Evolutionary conservation across 1,140 invertebrate species (phyloP), one percentile per base, ranked within the genome.

Genomic region (Sycophila sp.): DNA sequence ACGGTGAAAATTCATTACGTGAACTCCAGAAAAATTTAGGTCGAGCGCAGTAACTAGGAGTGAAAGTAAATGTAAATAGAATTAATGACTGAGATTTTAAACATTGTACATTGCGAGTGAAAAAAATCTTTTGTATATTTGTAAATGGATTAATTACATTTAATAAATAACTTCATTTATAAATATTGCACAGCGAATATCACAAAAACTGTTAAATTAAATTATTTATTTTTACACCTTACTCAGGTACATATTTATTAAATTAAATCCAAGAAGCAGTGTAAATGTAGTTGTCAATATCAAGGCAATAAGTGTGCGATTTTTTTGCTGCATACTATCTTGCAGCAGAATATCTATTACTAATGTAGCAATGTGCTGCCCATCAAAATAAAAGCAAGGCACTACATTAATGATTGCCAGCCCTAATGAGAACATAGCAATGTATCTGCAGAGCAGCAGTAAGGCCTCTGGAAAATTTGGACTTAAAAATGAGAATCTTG

Each of bases 341-440:
- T 84, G 78, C 24, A 92, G 82, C 53, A 89, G 76, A 73, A 88
- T 85, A 77, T 90, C 84, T 62, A 88, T 83, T 65, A 90, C 77
- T 68, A 90, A 87, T 73, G 87, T 87, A 68, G 91, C 89, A 64
- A 98, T 97, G 81, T 94, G 92, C 79, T 97, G 91, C 3, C 97
- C 97, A 88, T 99, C 97, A 72, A 98, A 91, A 73, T 91, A 94
- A 81, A 96, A 95, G 84, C 96, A 97, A 4, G 97, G 97, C 30
- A 99, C 90, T 6, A 96, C 90, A 88, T 99, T 99, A 22, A 98
- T 86, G 71, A 98, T 86, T 15, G 93, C 96, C 74, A 98, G 87
- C 5, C 96, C 97, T 75, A 94, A 90, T 30, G 97, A 98, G 80
- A 99, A 94, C 64, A 97, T 92, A 42, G 94, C 91, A 51, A 98